These are phyloP conservation scores for Proales similis DNA, from an alignment of 1,140 invertebrate genomes.

Conservation along the genomic window DNA sequence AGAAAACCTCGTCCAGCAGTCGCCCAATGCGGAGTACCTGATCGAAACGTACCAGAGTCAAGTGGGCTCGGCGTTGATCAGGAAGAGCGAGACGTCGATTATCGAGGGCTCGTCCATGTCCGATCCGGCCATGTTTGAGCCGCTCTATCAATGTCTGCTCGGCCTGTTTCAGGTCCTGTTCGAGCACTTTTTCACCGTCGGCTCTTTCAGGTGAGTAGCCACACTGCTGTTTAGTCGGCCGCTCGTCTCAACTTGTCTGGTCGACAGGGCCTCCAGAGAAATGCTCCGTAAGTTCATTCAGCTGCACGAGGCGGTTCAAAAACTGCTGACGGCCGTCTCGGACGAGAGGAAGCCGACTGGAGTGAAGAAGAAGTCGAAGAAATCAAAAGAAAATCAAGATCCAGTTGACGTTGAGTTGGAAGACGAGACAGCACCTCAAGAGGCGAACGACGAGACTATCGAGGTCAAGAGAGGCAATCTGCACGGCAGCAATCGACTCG, in stretches of 20 bases:
- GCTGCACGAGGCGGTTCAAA: constrained; percentile 16
- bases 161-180: constrained; percentile 5
- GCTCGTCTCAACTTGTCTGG: neutral
- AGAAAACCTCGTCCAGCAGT: constrained; percentile 15
- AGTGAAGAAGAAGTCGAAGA: neutral
- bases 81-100: neutral
- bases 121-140: constrained; percentile 7
- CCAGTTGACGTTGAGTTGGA: constrained; percentile 7
- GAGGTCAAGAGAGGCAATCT: no score
- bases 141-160: constrained; percentile 31
- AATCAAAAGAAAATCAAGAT: constrained; percentile 36
- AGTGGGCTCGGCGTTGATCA: neutral
- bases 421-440: constrained; percentile 3
- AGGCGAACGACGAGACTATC: constrained; percentile 28
- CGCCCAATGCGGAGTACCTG: constrained; percentile 3
- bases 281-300: constrained; percentile 13
- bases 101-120: no score
- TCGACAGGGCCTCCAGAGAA: neutral
- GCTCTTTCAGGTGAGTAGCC: neutral
- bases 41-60: constrained; percentile 35
- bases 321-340: neutral
- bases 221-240: neutral
- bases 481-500: no score
- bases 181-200: constrained; percentile 25
- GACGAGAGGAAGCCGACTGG: neutral